phyloP scores from a whole-genome alignment of 2,113 vertebrate genomes.

The Psittacus erithacus region DNA sequence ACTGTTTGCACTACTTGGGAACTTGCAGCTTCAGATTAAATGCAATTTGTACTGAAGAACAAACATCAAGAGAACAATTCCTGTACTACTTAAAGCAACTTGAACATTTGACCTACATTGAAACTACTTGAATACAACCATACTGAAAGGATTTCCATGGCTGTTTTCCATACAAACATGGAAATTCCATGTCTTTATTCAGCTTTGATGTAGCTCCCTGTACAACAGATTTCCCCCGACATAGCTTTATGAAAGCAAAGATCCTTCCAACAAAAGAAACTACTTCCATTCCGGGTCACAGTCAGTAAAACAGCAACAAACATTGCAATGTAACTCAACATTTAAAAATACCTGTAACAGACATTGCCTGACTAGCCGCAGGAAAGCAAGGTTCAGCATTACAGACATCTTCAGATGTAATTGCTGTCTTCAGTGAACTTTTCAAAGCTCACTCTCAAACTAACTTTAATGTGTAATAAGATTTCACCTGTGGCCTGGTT shows the following conservation, averaged over 20 bases:
- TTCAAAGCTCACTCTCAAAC: not conserved
- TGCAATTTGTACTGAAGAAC: not conserved
- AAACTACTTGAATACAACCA: not conserved
- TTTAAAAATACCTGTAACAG: not conserved
- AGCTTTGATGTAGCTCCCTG: not conserved
- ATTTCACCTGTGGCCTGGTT: not conserved
- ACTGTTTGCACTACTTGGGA: accelerated
- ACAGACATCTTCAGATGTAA: not conserved
- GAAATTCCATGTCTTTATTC: not conserved
- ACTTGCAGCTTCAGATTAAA: not conserved
- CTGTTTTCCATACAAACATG: not conserved
- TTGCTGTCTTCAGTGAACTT: not conserved
- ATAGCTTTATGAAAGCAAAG: not conserved
- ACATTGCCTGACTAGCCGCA: accelerated
- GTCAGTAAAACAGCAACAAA: not conserved
- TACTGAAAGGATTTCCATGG: not conserved
- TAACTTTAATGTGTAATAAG: not conserved
- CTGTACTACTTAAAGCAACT: not conserved
- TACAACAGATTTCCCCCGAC: not conserved
- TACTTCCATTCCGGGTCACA: not conserved
- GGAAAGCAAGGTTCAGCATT: not conserved
- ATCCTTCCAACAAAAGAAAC: not conserved
- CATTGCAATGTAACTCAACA: not conserved
- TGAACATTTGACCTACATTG: not conserved
- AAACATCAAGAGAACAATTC: accelerated